Evolutionary conservation across 2,888 invertebrate species (phyloP).

Genomic region (Drosophila subquinaria): DNA sequence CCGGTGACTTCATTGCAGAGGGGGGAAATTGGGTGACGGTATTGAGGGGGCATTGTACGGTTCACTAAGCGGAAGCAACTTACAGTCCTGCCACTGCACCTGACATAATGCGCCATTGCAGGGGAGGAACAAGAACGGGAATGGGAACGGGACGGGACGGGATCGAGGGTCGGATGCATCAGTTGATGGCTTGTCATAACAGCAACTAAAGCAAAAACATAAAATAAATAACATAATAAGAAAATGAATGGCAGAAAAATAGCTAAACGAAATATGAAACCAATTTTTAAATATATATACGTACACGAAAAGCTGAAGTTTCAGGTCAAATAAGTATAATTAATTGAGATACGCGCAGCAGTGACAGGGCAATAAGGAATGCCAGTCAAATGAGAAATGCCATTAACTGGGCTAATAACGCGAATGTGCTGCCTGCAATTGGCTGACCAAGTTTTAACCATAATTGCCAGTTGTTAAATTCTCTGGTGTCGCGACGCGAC

Average conservation of each 20-base stretch:
- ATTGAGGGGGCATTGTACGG: slow-evolving; percentile 24
- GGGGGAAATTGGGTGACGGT: background rate
- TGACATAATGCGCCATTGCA: slow-evolving; percentile 48
- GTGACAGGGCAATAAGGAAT: background rate
- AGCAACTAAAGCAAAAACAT: slow-evolving; percentile 2
- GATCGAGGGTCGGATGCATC: slow-evolving; percentile 20
- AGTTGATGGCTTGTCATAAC: slow-evolving; percentile 48
- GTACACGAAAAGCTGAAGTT: background rate
- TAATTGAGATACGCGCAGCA: slow-evolving; percentile 2
- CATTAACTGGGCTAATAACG: slow-evolving; percentile 8
- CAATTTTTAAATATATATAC: slow-evolving; percentile 13
- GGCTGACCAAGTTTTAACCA: slow-evolving; percentile 32
- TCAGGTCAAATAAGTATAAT: background rate
- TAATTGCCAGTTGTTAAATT: slow-evolving; percentile 42
- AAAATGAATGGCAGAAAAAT: slow-evolving; percentile 33
- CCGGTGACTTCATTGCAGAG: slow-evolving; percentile 19
- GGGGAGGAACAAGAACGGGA: background rate
- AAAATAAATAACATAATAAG: background rate
- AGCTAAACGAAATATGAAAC: slow-evolving; percentile 68
- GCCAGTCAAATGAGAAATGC: background rate
- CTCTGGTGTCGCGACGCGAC: slow-evolving; percentile 36
- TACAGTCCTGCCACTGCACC: slow-evolving; percentile 49
- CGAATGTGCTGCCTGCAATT: slow-evolving; percentile 9
- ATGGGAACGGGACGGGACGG: background rate
- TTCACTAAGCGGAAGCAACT: slow-evolving; percentile 60